Percentiles rank a stretch among this genome's conserved stretches.
Conservation (phyloP, 2,797 vertebrate genomes). For the Melanotaenia maccullochi region DNA sequence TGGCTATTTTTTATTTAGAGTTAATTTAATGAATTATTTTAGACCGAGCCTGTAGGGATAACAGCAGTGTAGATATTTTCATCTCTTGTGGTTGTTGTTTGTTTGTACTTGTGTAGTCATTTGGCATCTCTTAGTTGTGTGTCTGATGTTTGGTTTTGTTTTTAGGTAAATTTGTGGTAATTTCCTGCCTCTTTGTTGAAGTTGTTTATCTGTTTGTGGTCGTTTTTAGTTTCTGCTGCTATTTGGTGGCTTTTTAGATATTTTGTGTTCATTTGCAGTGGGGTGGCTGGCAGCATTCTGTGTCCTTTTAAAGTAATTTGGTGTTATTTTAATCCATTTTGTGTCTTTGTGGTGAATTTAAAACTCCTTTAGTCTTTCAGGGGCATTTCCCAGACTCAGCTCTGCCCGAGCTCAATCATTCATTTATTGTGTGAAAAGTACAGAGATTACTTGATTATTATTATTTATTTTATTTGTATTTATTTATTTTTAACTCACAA, state of each 20-base stretch:
- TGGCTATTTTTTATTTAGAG: neutral
- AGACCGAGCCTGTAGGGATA: neutral
- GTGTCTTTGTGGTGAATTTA: conserved; percentile 6
- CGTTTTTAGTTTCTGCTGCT: conserved; percentile 6
- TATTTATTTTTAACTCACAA: conserved; percentile 21
- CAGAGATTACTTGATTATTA: conserved; percentile 2
- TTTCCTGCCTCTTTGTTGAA: conserved; percentile 12
- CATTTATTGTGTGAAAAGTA: conserved; percentile 6
- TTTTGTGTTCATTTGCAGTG: conserved; percentile 9
- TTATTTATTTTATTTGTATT: neutral
- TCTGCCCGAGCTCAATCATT: neutral
- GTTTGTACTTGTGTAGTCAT: neutral
- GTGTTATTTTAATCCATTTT: neutral
- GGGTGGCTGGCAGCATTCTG: neutral
- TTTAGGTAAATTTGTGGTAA: conserved; percentile 7
- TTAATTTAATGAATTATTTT: conserved; percentile 8
- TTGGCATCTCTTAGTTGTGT: conserved; percentile 1
- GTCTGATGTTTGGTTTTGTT: neutral
- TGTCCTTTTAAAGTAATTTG: neutral
- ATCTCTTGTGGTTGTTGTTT: conserved; percentile 1
- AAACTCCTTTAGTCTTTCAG: neutral
- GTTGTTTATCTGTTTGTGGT: conserved; percentile 6
- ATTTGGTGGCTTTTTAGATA: neutral
- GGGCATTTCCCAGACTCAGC: neutral
- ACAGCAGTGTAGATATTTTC: neutral